These are phyloP conservation scores for Falco biarmicus DNA, from an alignment of 2,797 vertebrate species.

Conservation along the genomic window DNA sequence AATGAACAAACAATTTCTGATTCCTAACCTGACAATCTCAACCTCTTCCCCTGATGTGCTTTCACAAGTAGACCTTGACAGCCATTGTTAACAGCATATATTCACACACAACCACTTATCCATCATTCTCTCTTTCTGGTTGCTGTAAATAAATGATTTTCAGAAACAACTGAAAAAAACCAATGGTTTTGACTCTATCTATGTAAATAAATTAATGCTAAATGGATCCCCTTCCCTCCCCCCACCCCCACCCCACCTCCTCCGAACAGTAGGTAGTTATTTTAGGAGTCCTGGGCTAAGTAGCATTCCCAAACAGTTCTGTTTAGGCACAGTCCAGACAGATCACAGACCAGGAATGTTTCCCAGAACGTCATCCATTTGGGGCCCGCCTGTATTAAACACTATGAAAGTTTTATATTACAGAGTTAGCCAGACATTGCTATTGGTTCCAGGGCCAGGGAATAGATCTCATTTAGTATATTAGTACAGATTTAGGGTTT, in stretches of 20 bases:
- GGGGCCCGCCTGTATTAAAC: neutral
- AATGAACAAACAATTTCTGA: neutral
- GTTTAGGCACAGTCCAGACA: neutral
- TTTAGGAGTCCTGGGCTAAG: neutral
- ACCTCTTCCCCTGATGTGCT: neutral
- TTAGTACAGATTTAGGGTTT: neutral
- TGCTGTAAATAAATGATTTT: neutral
- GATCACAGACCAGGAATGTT: neutral
- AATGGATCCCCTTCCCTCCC: too few species aligned
- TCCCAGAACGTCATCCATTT: rapidly evolving
- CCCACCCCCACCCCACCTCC: too few species aligned
- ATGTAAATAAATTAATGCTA: rapidly evolving
- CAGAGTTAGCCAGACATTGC: neutral
- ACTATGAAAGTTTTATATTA: neutral
- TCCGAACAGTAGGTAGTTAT: neutral
- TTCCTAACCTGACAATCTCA: neutral
- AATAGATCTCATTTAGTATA: neutral
- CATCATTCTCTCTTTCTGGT: neutral
- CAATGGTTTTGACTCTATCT: neutral
- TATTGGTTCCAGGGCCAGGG: neutral
- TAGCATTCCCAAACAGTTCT: neutral
- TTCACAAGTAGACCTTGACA: neutral
- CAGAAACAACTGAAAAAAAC: neutral
- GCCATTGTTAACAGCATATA: neutral
- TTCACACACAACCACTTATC: neutral